Evolutionary conservation across 2,888 invertebrate species (phyloP).

Genomic region (Euzophera pinguis): DNA sequence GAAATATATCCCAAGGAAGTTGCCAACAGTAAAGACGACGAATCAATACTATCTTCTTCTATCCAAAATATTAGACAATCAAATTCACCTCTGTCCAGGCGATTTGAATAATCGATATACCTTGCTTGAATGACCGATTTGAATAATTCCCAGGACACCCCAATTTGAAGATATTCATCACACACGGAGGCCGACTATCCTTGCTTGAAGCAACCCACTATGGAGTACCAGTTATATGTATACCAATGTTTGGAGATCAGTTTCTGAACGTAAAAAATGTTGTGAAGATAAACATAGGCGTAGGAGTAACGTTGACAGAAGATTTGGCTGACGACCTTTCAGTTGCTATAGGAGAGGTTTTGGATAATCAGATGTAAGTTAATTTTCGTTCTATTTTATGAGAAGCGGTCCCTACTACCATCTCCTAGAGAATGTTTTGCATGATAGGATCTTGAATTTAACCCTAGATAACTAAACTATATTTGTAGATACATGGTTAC

Average conservation of each 20-base stretch:
- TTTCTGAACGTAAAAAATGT: slow-evolving; percentile 29
- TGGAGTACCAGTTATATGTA: slow-evolving; percentile 35
- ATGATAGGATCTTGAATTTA: no score
- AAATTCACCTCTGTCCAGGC: no score
- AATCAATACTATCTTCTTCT: no score
- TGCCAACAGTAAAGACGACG: no score
- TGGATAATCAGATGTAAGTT: slow-evolving; percentile 15
- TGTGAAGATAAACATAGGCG: slow-evolving; percentile 27
- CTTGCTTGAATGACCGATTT: neutral
- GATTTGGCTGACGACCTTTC: slow-evolving; percentile 23
- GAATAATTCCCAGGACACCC: slow-evolving; percentile 34
- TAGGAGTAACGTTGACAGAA: slow-evolving; percentile 27
- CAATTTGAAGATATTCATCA: slow-evolving; percentile 35
- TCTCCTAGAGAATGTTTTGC: no score
- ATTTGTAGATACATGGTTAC: no score
- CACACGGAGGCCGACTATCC: slow-evolving; percentile 37
- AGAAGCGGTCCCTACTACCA: no score
- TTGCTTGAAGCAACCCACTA: slow-evolving; percentile 34
- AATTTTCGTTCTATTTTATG: neutral
- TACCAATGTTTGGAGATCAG: slow-evolving; percentile 38
- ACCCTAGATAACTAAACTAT: no score
- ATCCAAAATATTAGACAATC: no score
- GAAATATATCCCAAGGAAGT: no score
- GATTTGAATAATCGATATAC: neutral
- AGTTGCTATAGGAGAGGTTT: slow-evolving; percentile 13